Conservation (phyloP, 2,797 vertebrate species). For the Tauraco hartlaubi region DNA sequence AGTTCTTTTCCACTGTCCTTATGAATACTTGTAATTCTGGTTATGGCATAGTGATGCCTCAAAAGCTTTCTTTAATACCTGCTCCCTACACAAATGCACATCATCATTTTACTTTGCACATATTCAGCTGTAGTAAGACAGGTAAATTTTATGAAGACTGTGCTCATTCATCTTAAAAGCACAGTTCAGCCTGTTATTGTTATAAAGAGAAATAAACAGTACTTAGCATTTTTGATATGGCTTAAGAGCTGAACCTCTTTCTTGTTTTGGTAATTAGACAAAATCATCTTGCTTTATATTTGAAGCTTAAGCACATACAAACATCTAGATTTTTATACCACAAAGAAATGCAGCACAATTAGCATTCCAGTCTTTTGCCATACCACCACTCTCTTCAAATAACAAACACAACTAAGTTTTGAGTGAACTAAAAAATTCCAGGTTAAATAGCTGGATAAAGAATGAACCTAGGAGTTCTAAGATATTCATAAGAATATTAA, state of each 20-base stretch:
- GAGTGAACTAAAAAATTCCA: background rate
- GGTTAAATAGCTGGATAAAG: constrained; percentile 7
- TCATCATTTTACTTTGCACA: background rate
- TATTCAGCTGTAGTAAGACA: background rate
- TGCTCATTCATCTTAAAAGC: background rate
- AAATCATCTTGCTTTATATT: background rate
- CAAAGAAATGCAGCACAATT: background rate
- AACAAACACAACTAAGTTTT: background rate
- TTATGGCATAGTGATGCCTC: background rate
- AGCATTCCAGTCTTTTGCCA: background rate
- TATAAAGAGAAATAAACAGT: constrained; percentile 1
- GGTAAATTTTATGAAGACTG: background rate
- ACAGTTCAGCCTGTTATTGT: background rate
- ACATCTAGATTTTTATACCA: background rate
- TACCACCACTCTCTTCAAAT: background rate
- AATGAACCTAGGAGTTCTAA: background rate
- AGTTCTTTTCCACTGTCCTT: background rate
- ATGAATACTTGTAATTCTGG: background rate
- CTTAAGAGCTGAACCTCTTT: background rate
- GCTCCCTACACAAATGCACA: background rate
- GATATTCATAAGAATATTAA: constrained; percentile 10
- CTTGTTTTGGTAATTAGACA: background rate
- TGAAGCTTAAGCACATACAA: constrained; percentile 17
- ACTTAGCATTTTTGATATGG: background rate
- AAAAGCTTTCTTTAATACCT: background rate